phyloP scores from a whole-genome alignment of 2,797 vertebrate genomes.

The Calcarius lapponicus region DNA sequence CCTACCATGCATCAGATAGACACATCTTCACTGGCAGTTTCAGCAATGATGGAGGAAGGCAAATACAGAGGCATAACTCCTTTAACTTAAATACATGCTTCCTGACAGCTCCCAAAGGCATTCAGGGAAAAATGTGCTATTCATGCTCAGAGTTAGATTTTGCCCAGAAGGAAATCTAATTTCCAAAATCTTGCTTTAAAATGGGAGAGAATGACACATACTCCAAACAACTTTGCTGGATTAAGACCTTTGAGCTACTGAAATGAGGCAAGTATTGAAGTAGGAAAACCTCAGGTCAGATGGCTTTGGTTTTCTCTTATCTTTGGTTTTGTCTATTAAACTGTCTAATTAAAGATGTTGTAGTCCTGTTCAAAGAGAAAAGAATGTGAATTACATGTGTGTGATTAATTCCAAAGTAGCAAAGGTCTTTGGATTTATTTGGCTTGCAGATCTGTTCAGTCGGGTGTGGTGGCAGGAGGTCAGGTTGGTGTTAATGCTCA shows the following conservation, averaged over 20 bases:
- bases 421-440: neutral
- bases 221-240: neutral
- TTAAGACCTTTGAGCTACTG: neutral
- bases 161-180: neutral
- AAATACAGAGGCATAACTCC: neutral
- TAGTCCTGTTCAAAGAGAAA: neutral
- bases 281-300: neutral
- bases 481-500: rapidly evolving
- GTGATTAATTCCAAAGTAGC: neutral
- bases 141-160: neutral
- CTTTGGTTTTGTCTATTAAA: neutral
- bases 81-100: neutral
- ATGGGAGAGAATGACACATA: neutral
- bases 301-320: neutral
- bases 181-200: neutral
- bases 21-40: neutral
- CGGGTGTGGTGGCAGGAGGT: neutral
- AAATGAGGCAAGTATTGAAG: neutral
- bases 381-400: neutral
- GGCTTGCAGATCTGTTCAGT: neutral
- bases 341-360: neutral
- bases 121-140: neutral
- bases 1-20: neutral
- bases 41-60: neutral
- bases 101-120: neutral